Evolutionary conservation across 2,797 vertebrate genomes (phyloP), one percentile per base, ranked within the genome.

Genomic region (Coregonus sp.): DNA sequence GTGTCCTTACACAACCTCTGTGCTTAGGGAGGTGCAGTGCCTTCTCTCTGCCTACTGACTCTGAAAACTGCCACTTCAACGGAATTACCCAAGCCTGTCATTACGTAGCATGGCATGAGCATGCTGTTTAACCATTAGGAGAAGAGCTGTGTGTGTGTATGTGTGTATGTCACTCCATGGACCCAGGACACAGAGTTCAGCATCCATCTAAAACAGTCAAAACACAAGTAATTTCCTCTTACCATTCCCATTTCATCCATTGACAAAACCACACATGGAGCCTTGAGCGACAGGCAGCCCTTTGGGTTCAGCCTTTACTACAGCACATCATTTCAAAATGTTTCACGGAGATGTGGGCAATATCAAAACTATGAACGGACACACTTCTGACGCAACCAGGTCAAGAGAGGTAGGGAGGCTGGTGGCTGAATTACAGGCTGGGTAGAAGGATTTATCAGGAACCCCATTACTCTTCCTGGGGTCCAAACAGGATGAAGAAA

Each of bases 311-410:
- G 75, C 74, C 80, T 86, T 78, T 70, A 20, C 66, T 78, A 88
- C 84, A 82, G 79, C 75, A 81, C 83, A 82, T 79, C 76, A 82
- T 20, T 76, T 84, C 86, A 70, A 78, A 86, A 80, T 90, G 89
- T 90, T 92, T 92, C 83, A 56, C 80, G 70, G 85, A 86, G 83
- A 81, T 93, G 90, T 78, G 90, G 92, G 91, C 85, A 7, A 87
- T 81, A 87, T 83, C 84, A 88, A 78, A 75, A 89, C 78, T 80
- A 76, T 25, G 82, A 84, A 90, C 78, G 75, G 89, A 89, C 89
- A 89, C 87, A 90, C 75, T 89, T 81, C 87, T 93, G 93, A 94
- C 92, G 93, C 91, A 92, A 88, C 81, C 91, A 35, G 92, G 92
- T 92, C 90, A 86, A 65, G 86, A 82, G 81, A 85, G 92, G 88